Evolutionary conservation across 2,113 vertebrate species (phyloP), one percentile per base, ranked within the genome.

Genomic region (Megalops atlanticus): DNA sequence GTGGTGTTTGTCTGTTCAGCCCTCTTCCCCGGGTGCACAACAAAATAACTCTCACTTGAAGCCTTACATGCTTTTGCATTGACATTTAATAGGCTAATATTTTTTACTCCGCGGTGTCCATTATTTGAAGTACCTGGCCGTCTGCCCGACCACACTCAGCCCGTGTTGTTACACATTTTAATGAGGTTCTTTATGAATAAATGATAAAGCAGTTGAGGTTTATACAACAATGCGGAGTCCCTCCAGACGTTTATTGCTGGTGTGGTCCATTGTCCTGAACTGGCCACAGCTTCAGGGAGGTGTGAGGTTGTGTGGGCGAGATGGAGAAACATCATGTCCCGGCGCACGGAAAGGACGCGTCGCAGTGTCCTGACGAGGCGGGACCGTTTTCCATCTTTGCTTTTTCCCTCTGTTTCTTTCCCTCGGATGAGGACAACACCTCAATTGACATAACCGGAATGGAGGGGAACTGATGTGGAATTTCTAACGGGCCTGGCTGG

Each of bases 131-230:
- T 12, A 38, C 14, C 69, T 71, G 69, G 69, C 35, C 33, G 69
- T 21, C 69, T 71, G 69, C 69, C 69, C 69, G 36, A 27, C 35
- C 11, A 4, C 38, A 74, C 38, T 36, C 35, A 71, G 15, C 16
- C 70, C 15, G 2, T 72, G 70, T 38, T 72, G 11, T 72, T 72
- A 72, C 70, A 72, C 70, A 39, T 38, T 38, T 72, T 72, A 39
- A 72, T 72, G 18, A 72, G 70, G 35, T 64, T 72, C 33, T 72
- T 36, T 72, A 72, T 72, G 70, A 72, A 72, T 72, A 39, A 72
- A 72, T 72, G 35, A 16, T 72, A 39, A n/a, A 72, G 7, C 70
- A 16, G 5, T 14, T 39, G 35, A 38, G 70, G 2, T 72, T 72
- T 2, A 14, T 64, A 64, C n/a, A 11, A 31, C 58, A 64, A 24